Evolutionary conservation across 2,113 vertebrate species (phyloP).

Genomic region (Oenanthe melanoleuca): DNA sequence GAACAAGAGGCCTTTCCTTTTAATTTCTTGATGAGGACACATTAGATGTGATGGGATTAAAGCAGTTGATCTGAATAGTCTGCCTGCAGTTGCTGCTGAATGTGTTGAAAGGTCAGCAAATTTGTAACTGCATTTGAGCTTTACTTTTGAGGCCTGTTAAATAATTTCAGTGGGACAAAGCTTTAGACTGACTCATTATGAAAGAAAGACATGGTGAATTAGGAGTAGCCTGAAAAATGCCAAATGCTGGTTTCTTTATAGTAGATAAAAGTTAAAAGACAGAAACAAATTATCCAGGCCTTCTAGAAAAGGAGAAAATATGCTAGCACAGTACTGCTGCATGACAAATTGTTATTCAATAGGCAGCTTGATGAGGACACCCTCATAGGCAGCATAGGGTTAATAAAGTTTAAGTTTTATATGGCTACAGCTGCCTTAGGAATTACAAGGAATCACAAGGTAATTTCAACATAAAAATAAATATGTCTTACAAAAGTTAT

Average conservation of each 20-base stretch:
- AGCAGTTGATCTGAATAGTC: background rate
- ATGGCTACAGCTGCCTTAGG: background rate
- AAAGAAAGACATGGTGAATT: background rate
- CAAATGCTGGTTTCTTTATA: background rate
- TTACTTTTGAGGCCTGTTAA: background rate
- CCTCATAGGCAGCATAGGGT: background rate
- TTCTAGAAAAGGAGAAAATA: background rate
- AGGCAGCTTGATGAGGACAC: background rate
- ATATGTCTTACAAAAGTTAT: background rate
- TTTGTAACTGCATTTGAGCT: background rate
- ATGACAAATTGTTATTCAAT: background rate
- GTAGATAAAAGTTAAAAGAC: background rate
- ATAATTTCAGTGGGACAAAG: background rate
- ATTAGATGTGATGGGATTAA: background rate
- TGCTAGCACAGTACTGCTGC: background rate
- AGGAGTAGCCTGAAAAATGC: background rate
- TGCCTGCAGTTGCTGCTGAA: background rate
- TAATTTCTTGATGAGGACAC: background rate
- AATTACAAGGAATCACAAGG: background rate
- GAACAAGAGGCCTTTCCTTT: background rate
- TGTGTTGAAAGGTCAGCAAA: slow-evolving; percentile 2
- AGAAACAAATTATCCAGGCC: background rate
- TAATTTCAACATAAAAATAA: slow-evolving; percentile 1
- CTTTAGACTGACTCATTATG: background rate
- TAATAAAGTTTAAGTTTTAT: slow-evolving; percentile 7